Percentiles rank a stretch among this genome's conserved stretches.
phyloP scores from a whole-genome alignment of 2,113 vertebrate genomes.

The Emberiza fucata region DNA sequence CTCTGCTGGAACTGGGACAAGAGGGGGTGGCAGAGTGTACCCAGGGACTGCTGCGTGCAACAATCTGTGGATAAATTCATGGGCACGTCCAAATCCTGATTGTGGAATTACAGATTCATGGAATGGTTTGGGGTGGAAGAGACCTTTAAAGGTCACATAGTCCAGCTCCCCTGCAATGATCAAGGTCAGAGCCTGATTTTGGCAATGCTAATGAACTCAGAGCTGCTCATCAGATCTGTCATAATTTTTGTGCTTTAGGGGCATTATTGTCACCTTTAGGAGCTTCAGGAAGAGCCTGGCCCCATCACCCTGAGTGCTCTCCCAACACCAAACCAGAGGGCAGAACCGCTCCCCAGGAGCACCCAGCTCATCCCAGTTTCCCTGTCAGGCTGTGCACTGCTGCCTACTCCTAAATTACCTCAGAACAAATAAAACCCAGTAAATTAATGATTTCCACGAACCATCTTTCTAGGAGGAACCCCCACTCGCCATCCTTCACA shows the following conservation, averaged over 20 bases:
- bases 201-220: neutral
- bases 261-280: neutral
- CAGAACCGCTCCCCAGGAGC: neutral
- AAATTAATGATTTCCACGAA: neutral
- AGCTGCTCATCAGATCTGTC: neutral
- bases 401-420: neutral
- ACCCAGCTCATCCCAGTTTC: neutral
- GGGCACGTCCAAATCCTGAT: accelerated
- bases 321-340: neutral
- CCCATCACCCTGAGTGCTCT: neutral
- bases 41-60: neutral
- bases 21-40: neutral
- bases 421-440: neutral
- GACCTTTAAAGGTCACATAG: neutral
- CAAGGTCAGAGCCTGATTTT: neutral
- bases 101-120: neutral
- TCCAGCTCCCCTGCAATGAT: neutral
- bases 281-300: neutral
- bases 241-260: neutral
- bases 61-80: neutral
- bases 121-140: neutral
- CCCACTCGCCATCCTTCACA: accelerated
- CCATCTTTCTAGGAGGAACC: neutral
- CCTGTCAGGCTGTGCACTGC: neutral
- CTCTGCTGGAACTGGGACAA: neutral